A percentile compares a stretch with the other conserved stretches of the same genome.
phyloP scores from a whole-genome alignment of 2,797 vertebrate genomes.

The Halcyon leucocephala region DNA sequence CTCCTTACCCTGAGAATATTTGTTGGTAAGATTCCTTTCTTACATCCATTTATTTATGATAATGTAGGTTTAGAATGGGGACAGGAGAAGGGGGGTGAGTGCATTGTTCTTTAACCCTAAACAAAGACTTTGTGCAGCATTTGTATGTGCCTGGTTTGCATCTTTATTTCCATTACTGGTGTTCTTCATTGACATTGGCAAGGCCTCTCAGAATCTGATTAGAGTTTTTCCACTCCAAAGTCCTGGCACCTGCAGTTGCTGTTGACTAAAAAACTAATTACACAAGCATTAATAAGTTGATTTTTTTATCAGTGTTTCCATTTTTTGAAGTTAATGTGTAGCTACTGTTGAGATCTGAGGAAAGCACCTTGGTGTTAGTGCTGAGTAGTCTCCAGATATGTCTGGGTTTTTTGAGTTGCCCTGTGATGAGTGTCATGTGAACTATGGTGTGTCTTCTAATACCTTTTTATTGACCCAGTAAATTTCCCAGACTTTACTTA shows the following conservation, averaged over 20 bases:
- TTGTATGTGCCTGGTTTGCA: neutral
- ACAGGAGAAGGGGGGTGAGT: neutral
- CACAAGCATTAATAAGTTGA: no score
- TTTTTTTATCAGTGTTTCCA: neutral
- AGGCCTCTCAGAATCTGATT: neutral
- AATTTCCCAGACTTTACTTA: neutral
- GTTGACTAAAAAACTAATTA: neutral
- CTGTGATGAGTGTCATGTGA: accelerated
- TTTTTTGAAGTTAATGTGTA: neutral
- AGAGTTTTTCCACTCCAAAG: neutral
- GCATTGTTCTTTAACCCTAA: neutral
- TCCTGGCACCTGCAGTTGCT: neutral
- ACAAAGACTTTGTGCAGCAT: neutral
- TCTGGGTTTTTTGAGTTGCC: neutral
- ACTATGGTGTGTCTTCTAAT: neutral
- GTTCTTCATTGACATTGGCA: neutral
- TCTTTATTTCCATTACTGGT: neutral
- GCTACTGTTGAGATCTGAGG: neutral
- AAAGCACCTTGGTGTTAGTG: neutral
- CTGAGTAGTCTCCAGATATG: neutral
- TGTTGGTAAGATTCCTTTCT: slow-evolving; percentile 84
- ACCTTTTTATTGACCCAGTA: neutral
- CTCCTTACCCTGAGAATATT: slow-evolving; percentile 89
- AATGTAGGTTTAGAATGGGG: neutral
- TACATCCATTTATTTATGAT: neutral